These are phyloP conservation scores for Cetoscarus ocellatus DNA, from an alignment of 2,797 vertebrate species.

Conservation along the genomic window DNA sequence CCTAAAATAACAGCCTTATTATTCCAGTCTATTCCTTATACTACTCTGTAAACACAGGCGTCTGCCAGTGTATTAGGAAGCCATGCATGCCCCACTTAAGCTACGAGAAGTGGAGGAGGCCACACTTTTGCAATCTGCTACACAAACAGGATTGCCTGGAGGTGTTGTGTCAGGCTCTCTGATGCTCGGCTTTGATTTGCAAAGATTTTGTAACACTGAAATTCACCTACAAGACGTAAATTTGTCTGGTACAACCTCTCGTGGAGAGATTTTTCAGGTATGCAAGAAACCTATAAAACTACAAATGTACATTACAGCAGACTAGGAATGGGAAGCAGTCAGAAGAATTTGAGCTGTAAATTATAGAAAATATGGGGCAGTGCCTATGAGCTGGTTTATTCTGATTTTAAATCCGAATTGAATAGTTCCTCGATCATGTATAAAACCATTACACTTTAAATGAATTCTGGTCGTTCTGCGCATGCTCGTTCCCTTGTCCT, in stretches of 20 bases:
- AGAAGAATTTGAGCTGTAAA: no score
- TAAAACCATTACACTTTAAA: no score
- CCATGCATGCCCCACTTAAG: slow-evolving; percentile 40
- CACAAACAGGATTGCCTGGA: slow-evolving; percentile 46
- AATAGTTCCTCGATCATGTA: no score
- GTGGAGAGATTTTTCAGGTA: background rate
- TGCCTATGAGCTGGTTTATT: no score
- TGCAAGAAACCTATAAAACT: background rate
- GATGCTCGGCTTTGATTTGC: slow-evolving; percentile 47
- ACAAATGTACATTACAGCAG: background rate
- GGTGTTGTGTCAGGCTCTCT: slow-evolving; percentile 43
- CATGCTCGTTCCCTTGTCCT: no score
- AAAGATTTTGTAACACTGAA: slow-evolving; percentile 20
- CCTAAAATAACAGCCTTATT: slow-evolving; percentile 45
- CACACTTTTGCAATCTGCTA: slow-evolving; percentile 40
- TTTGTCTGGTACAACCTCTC: background rate
- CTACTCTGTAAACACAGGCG: slow-evolving; percentile 43
- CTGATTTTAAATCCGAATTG: no score
- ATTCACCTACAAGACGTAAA: slow-evolving; percentile 7
- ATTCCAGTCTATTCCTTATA: slow-evolving; percentile 48
- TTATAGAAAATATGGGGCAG: no score
- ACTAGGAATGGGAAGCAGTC: no score
- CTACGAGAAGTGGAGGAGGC: slow-evolving; percentile 29
- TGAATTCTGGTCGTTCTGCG: no score
- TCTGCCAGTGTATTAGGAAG: slow-evolving; percentile 38